Evolutionary conservation across 2,113 vertebrate species (phyloP).

Genomic region (Grammomys dolichurus): DNA sequence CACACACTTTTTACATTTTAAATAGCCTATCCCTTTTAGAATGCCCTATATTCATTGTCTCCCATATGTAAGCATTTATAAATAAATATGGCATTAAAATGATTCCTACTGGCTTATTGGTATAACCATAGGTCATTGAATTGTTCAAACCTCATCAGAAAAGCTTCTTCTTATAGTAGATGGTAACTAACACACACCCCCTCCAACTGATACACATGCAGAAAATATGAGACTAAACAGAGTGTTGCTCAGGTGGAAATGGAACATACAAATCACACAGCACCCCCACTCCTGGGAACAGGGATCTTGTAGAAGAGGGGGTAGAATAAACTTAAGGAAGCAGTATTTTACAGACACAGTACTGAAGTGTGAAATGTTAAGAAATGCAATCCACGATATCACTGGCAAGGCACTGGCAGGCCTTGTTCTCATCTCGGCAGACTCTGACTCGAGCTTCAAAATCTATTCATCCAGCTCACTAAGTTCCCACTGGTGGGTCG

Average conservation of each 20-base stretch:
- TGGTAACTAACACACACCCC: not conserved
- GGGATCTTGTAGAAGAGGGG: not conserved
- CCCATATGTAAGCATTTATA: not conserved
- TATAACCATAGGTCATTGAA: not conserved
- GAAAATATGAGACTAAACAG: not conserved
- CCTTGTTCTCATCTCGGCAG: no score
- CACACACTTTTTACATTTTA: no score
- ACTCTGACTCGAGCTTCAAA: no score
- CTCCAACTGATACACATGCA: not conserved
- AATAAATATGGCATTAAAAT: not conserved
- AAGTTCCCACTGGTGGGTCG: no score
- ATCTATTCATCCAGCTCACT: no score
- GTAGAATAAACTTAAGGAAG: not conserved
- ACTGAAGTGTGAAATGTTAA: no score
- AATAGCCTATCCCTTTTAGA: not conserved
- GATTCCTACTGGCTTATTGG: not conserved
- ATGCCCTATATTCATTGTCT: constrained; percentile 24
- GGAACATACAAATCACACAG: not conserved
- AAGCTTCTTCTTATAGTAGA: not conserved
- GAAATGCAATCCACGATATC: no score
- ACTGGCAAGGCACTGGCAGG: no score
- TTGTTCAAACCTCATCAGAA: not conserved
- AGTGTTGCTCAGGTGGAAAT: not conserved
- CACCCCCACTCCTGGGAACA: not conserved
- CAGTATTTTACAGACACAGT: no score